Percentiles rank a stretch among this genome's conserved stretches.
These are phyloP conservation scores for Clarias gariepinus DNA, from an alignment of 2,113 vertebrate species.

Conservation along the genomic window DNA sequence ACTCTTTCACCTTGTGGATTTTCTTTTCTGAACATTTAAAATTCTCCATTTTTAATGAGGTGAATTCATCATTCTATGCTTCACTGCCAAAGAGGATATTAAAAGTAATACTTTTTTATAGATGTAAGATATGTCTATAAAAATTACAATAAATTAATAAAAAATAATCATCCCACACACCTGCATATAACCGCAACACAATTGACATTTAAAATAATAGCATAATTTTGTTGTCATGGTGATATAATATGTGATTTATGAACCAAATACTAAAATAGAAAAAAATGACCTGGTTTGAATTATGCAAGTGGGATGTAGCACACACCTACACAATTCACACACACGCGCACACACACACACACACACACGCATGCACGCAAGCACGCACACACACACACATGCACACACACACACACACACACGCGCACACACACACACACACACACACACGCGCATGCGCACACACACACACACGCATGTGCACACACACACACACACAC, in stretches of 20 bases:
- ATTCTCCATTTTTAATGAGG: neutral
- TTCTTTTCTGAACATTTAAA: neutral
- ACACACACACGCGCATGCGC: neutral
- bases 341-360: neutral
- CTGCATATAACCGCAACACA: neutral
- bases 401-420: neutral
- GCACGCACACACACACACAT: no score
- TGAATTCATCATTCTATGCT: neutral
- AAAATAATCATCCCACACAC: neutral
- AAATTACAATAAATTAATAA: neutral
- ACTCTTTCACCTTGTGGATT: constrained; percentile 11
- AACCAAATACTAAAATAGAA: neutral
- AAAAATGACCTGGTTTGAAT: neutral
- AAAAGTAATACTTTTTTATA: neutral
- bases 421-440: no score
- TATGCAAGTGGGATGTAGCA: neutral
- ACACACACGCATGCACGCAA: neutral
- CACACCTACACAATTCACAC: no score
- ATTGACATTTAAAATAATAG: neutral
- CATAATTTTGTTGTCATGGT: neutral
- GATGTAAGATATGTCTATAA: neutral
- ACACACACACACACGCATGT: neutral
- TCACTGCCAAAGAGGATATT: neutral
- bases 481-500: no score
- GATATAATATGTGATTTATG: neutral